Percentiles rank a stretch among this genome's conserved stretches.
Conservation (phyloP, 2,113 vertebrate genomes). For the Apodemus sylvaticus region DNA sequence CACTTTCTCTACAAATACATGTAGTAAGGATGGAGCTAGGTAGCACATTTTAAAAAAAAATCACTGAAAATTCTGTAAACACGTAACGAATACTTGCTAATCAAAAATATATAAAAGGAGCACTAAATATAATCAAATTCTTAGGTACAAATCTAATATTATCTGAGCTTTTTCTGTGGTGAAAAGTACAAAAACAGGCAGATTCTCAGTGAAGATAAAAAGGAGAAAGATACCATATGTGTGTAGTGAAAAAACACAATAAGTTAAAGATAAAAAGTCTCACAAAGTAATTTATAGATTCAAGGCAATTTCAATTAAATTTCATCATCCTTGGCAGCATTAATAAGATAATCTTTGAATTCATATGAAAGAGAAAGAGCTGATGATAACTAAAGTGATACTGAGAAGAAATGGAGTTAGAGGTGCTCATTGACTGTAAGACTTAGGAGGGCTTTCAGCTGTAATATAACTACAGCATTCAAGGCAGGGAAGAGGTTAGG, state of each 20-base stretch:
- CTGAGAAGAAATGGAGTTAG: slow-evolving; percentile 15
- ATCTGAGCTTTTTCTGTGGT: not conserved
- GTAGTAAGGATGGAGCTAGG: not conserved
- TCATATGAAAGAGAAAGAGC: not conserved
- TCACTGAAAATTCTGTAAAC: not conserved
- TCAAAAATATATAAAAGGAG: not conserved
- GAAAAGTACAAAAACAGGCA: not conserved
- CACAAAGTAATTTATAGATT: not conserved
- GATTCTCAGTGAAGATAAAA: not conserved
- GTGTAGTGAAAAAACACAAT: not conserved
- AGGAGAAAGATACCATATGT: not conserved
- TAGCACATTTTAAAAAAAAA: not conserved
- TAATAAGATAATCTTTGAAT: slow-evolving; percentile 20
- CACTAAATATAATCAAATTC: slow-evolving; percentile 4
- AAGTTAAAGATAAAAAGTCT: not conserved
- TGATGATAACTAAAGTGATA: not conserved
- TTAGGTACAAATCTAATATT: not conserved
- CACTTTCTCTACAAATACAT: too few species aligned
- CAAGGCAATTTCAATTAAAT: not conserved
- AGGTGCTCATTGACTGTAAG: not conserved
- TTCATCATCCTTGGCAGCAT: slow-evolving; percentile 9
- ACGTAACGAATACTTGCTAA: not conserved
- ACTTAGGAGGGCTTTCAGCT: not conserved
- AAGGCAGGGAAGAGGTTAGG: not conserved
- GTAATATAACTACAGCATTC: not conserved